Conservation (phyloP, 2,113 vertebrate genomes). For the Lepidothrix coronata region DNA sequence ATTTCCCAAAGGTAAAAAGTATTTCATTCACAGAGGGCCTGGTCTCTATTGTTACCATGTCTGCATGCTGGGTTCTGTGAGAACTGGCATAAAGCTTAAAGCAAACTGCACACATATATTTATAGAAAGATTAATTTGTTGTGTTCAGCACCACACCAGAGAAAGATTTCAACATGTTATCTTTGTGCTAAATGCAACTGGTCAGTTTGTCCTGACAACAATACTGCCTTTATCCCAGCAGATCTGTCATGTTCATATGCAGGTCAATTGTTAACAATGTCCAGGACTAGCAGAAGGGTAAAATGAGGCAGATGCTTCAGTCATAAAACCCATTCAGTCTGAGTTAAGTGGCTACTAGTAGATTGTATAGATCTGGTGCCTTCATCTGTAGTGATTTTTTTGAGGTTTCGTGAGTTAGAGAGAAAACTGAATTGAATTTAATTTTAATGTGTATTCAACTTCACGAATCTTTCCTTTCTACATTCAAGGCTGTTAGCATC, state of each 20-base stretch:
- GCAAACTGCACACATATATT: not conserved
- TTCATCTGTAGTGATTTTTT: not conserved
- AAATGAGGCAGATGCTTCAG: not conserved
- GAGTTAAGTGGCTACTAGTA: not conserved
- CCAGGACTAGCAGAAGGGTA: not conserved
- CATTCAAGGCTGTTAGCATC: not conserved
- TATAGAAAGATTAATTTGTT: not conserved
- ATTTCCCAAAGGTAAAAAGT: not conserved
- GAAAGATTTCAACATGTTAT: not conserved
- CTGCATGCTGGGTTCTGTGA: not conserved
- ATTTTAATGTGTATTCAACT: not conserved
- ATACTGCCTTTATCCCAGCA: not conserved
- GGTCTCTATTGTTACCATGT: not conserved
- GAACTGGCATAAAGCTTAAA: not conserved
- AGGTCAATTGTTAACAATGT: not conserved
- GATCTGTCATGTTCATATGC: not conserved
- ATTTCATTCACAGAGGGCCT: not conserved
- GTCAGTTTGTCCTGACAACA: not conserved
- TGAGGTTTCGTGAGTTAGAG: not conserved
- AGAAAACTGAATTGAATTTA: not conserved
- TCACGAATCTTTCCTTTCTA: not conserved
- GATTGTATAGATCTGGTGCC: not conserved
- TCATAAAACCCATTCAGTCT: not conserved
- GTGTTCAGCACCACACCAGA: not conserved
- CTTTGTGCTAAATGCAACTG: not conserved